These are phyloP conservation scores for Hemiprocne comata DNA, from an alignment of 2,113 vertebrate species.

Conservation along the genomic window DNA sequence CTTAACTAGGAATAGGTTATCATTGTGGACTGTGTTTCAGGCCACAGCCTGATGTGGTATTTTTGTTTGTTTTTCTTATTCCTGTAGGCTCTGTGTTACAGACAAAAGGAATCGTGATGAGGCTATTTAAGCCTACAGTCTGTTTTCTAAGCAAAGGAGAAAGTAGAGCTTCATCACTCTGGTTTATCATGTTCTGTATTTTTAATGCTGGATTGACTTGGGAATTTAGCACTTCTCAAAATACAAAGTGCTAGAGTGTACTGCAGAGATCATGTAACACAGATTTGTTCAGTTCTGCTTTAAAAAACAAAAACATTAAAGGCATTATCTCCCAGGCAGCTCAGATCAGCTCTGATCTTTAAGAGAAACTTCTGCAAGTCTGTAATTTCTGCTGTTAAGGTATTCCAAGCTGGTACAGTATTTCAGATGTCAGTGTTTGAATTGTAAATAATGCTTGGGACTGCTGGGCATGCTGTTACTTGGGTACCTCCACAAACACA, in stretches of 20 bases:
- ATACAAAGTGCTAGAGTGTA: background rate
- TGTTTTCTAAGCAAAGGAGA: background rate
- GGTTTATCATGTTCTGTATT: background rate
- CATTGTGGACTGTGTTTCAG: background rate
- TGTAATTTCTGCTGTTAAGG: background rate
- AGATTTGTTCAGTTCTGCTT: background rate
- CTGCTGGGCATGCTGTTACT: background rate
- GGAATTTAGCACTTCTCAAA: background rate
- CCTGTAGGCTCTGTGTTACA: background rate
- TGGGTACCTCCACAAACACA: background rate
- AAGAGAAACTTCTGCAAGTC: background rate
- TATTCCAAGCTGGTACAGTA: background rate
- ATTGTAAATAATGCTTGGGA: background rate
- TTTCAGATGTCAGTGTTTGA: constrained; percentile 26
- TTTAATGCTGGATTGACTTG: background rate
- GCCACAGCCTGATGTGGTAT: background rate
- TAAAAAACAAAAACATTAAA: background rate
- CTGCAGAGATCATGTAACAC: background rate
- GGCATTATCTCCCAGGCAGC: background rate
- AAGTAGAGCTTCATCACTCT: background rate
- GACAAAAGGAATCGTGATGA: background rate
- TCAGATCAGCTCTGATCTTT: background rate
- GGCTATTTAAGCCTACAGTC: background rate
- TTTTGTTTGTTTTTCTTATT: background rate
- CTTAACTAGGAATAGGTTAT: background rate